Evolutionary conservation across 2,888 invertebrate genomes (phyloP).

Genomic region (Trichogramma evanescens): DNA sequence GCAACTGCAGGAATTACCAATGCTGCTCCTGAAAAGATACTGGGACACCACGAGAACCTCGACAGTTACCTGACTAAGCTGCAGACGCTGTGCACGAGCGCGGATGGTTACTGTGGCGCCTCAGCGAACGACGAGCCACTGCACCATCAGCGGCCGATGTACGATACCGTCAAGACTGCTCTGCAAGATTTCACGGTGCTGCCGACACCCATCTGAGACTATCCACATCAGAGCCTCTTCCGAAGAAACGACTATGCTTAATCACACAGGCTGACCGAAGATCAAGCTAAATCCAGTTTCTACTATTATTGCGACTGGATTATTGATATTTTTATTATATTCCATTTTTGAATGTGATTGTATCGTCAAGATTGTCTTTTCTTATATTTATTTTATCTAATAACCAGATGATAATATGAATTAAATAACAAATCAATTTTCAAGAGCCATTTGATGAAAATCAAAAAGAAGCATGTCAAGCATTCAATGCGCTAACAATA

Average conservation of each 20-base stretch:
- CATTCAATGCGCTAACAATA: too few species aligned
- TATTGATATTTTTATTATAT: too few species aligned
- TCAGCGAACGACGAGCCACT: constrained; percentile 51
- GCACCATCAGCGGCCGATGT: constrained; percentile 65
- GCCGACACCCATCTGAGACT: constrained; percentile 76
- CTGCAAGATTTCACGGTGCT: constrained; percentile 86
- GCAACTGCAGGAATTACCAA: not conserved
- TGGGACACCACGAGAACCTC: constrained; percentile 69
- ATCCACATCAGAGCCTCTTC: constrained; percentile 27
- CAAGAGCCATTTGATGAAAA: too few species aligned
- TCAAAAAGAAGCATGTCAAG: too few species aligned
- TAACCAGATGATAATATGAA: too few species aligned
- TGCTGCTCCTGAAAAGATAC: constrained; percentile 33
- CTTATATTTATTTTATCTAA: too few species aligned
- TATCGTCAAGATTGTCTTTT: too few species aligned
- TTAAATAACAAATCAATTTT: too few species aligned
- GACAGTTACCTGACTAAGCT: constrained; percentile 88
- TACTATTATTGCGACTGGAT: too few species aligned
- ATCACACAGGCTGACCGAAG: not conserved
- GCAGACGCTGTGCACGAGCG: constrained; percentile 72
- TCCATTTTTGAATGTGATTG: too few species aligned
- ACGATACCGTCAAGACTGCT: constrained; percentile 85
- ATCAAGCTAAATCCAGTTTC: too few species aligned
- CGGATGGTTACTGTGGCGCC: constrained; percentile 67
- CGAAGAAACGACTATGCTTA: constrained; percentile 18